Base-by-base conservation (phyloP, 2,888 invertebrate species). In the Drosophila aldrichi region DNA sequence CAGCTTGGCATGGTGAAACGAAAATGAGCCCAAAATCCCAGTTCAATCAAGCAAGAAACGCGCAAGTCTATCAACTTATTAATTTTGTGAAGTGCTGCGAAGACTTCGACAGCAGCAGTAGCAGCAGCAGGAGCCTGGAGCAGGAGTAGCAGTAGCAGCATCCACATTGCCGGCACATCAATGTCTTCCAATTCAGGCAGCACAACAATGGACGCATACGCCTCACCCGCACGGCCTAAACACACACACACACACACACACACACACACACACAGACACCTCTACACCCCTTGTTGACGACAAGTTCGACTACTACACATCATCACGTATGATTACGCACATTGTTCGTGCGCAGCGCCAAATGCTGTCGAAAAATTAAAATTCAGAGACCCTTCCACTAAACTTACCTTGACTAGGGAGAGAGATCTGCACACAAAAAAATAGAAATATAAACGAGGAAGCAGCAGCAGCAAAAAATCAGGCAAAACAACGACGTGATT, bases 271-370 rank as follows among this genome's bases (percentile, higher is more conserved):
- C 36, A 41, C 40, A 34, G 59, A 54, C 54, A 38, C 55, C 29
- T 41, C 25, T 67, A 46, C 60, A 46, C 61, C 60, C 51, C 63
- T 59, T 56, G 70, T 76, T 56, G 74, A 75, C 65, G 74, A 72
- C 72, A 60, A 62, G 70, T 48, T 54, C 72, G 71, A 75, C 75
- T 54, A 55, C 73, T 77, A 74, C 76, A 77, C 82, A 89, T 84
- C 88, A 82, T 88, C 89, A 91, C 92, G 87, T 91, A 84, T 91
- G 92, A 91, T 91, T 91, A 92, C 91, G 90, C 91, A 86, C 91
- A 91, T 91, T 91, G 92, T 91, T 91, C 79, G 78, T 81, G 82
- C 75, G 82, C 89, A 83, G 80, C 73, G 73, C 79, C 70, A 77
- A 85, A 81, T 77, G 85, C 81, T 88, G 82, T 82, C 88, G 82